phyloP scores from a whole-genome alignment of 2,888 invertebrate genomes.

The Chrysomela aeneicollis region DNA sequence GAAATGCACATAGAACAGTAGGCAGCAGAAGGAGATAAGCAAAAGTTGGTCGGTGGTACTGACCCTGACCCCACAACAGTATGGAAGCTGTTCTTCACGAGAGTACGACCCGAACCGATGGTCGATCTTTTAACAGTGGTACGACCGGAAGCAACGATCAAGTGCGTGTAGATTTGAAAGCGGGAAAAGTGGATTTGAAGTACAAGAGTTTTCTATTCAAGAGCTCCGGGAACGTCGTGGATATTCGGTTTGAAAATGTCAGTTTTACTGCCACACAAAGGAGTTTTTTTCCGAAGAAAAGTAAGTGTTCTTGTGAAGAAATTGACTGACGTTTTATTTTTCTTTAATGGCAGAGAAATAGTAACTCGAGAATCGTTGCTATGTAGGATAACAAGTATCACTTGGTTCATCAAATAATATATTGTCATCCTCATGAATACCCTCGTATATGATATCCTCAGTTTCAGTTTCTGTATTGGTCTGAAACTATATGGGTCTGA shows the following conservation, averaged over 20 bases:
- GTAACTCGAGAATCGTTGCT: too few relatives aligned
- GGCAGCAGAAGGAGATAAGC: not conserved
- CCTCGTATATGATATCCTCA: too few relatives aligned
- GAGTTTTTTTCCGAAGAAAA: conserved; percentile 52
- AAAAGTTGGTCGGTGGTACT: not conserved
- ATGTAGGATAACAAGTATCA: too few relatives aligned
- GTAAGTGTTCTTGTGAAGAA: conserved; percentile 25
- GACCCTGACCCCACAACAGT: not conserved
- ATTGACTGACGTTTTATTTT: too few relatives aligned
- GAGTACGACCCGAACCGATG: conserved; percentile 5
- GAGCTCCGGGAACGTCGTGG: conserved; percentile 58
- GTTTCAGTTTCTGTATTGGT: too few relatives aligned
- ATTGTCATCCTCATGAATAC: too few relatives aligned
- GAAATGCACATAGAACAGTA: not conserved
- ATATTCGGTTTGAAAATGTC: conserved; percentile 78
- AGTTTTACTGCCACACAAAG: conserved; percentile 77
- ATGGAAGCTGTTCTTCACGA: conserved; percentile 31
- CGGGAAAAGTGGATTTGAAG: conserved; percentile 16
- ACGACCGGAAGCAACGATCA: not conserved
- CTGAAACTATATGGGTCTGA: too few relatives aligned
- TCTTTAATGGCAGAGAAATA: too few relatives aligned
- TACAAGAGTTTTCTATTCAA: not conserved
- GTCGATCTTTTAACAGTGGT: not conserved
- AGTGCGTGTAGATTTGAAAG: conserved; percentile 16
- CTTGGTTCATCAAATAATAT: too few relatives aligned